Evolutionary conservation across 2,888 invertebrate species (phyloP), one percentile per base, ranked within the genome.

Genomic region (Folsomia candida): DNA sequence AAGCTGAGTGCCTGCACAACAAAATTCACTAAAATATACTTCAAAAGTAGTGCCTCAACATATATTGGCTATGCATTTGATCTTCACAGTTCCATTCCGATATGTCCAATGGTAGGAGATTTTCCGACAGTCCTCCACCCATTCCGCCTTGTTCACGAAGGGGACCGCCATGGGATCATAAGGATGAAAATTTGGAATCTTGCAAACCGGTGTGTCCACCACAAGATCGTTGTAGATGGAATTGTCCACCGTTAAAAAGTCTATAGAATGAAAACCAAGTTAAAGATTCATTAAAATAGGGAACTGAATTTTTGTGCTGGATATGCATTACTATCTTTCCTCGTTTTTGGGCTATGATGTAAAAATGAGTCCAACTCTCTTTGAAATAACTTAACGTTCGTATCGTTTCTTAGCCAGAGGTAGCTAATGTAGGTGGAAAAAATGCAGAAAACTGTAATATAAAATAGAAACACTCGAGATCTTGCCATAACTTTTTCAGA

Each of bases 321-420:
- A 57, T 6, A 6, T 11, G 6, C 6, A 11, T 57, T n/a, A 57
- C 57, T 57, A 20, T 57, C 57, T 20, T 20, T 57, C 20, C n/a
- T 6, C 18, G n/a, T 20, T n/a, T 11, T n/a, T n/a, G 57, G n/a
- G 20, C 22, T 22, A 11, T 11, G 11, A n/a, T 20, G 57, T n/a
- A 57, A 57, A 57, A 57, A 57, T 22, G 9, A n/a, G n/a, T n/a
- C 57, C 18, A 57, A n/a, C 20, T 57, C 57, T 57, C 57, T 57
- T 22, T 57, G 11, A n/a, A 57, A 11, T n/a, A 20, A 6, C 6
- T 57, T 57, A 11, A 57, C 22, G 6, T 57, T 11, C 6, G 57
- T 11, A 57, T 6, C 6, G 6, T 57, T 22, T 57, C 57, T 57
- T 57, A 47, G 18, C 47, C 47, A 9, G 9, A 47, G 18, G 47